Evolutionary conservation across 2,888 invertebrate species (phyloP), one percentile per base, ranked within the genome.

Genomic region (Ethmia dodecea): DNA sequence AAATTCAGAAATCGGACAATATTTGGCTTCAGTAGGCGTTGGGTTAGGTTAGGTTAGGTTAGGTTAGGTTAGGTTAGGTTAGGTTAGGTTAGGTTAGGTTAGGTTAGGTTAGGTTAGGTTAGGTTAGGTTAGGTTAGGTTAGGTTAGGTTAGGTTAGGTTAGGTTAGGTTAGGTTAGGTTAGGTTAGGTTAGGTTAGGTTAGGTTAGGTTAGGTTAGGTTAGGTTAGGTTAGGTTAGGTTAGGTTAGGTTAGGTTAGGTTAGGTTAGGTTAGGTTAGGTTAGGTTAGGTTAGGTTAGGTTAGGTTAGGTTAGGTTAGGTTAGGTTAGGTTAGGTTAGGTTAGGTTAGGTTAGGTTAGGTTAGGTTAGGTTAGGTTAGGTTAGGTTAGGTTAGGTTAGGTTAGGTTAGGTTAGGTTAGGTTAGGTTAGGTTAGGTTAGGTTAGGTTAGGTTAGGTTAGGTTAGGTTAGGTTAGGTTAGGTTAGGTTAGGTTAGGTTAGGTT

Each of bases 281-380:
- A 40, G 47, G 45, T 43, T 45, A 42, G 45, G 43, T 43, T 45
- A 41, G 44, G 47, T 47, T 47, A 42, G 48, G 43, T 42, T 48
- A 37, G 43, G 45, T 42, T 49, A 39, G 46, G 44, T 44, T 44
- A 38, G 46, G 47, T 47, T 47, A 40, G 45, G 47, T 49, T 49
- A 20, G 20, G 38, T 38, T 37, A 37, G 39, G 42, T 42, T 42
- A 35, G 38, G 42, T 42, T 42, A 35, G 42, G 38, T 38, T 39
- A 28, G 33, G 42, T 35, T 42, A 38, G 44, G 44, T 41, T 44
- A 35, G 39, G 41, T 41, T 41, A 41, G 41, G 41, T 40, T 44
- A 41, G 41, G 44, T 41, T 44, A 39, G 41, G 41, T 39, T 42
- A 42, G 38, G 41, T 44, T 44, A 42, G 42, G 44, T 44, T 44